These are phyloP conservation scores for Subacronicta megacephala DNA, from an alignment of 2,888 invertebrate species.

Conservation along the genomic window DNA sequence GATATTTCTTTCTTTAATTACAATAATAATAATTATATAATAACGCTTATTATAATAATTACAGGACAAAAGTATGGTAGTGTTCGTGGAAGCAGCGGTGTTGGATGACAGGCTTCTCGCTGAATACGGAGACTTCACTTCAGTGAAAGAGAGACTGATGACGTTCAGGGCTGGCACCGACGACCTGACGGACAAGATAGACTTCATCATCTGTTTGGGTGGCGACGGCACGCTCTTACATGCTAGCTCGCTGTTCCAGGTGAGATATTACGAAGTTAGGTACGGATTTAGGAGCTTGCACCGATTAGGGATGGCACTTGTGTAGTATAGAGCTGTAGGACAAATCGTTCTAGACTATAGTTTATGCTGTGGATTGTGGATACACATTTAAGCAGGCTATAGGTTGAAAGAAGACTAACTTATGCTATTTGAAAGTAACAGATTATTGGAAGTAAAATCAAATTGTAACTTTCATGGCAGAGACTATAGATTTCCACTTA, in stretches of 20 bases:
- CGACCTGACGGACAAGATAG: slow-evolving; percentile 98
- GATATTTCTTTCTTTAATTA: no score
- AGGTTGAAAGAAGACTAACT: no score
- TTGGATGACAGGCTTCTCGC: slow-evolving; percentile 95
- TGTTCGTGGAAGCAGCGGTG: slow-evolving; percentile 97
- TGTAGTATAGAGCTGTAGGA: no score
- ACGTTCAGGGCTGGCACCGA: slow-evolving; percentile 97
- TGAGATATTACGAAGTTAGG: slow-evolving; percentile 37
- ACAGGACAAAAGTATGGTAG: slow-evolving; percentile 98
- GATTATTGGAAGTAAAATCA: no score
- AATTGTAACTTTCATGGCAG: no score
- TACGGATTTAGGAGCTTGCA: background rate
- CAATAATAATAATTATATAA: no score
- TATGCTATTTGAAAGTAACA: no score
- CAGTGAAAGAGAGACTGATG: slow-evolving; percentile 95
- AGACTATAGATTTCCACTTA: no score
- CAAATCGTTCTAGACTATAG: no score
- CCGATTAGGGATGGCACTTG: background rate
- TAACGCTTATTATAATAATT: no score
- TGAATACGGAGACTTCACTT: slow-evolving; percentile 93
- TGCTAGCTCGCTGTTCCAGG: slow-evolving; percentile 96
- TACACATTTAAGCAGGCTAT: no score
- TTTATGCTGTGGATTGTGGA: no score
- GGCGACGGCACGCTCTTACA: slow-evolving; percentile 99
- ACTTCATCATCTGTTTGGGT: slow-evolving; percentile 98